Base-by-base conservation (phyloP, 2,888 invertebrate species). In the Hypsopygia costalis region DNA sequence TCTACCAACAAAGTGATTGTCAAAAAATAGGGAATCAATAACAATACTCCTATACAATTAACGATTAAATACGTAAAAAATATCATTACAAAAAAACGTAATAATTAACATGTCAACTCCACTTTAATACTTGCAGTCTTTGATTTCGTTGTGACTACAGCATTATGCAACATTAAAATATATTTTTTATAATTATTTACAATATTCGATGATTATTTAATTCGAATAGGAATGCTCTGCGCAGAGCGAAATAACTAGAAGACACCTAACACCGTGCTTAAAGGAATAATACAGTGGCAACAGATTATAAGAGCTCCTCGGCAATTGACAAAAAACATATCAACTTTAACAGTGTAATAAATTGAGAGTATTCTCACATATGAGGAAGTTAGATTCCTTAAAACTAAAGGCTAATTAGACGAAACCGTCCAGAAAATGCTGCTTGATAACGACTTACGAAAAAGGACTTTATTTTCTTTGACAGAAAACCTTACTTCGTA, bases 111-210 rank as follows among this genome's bases (percentile, higher is more conserved):
- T 69, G 69, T 83, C 77, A 78, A 65, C 65, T 65, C 61, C 63
- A 72, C 64, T 53, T 69, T 63, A 80, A 79, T 69, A 81, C 81
- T 72, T 62, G 86, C 87, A 87, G 87, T 88, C 87, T 88, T 87
- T 82, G 77, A 79, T 80, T 85, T 82, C 85, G 79, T 87, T 87
- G 88, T 86, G 87, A 88, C 87, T 85, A 88, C 81, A 83, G 82
- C 77, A 74, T 81, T 69, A 66, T 58, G 33, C 10, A 39, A 33
- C 11, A 42, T 50, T 62, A 58, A 70, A 69, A 57, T 59, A 58
- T 51, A 62, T 68, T 56, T 49, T 51, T 47, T 16, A 47, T 46
- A 47, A 63, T 70, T 85, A 85, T 83, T 73, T 82, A 86, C 82
- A 83, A 65, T 58, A 85, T 81, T 85, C 82, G 81, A 85, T 77